These are phyloP conservation scores for Oscheius sp. DNA, from an alignment of 2,888 invertebrate species.

Conservation along the genomic window DNA sequence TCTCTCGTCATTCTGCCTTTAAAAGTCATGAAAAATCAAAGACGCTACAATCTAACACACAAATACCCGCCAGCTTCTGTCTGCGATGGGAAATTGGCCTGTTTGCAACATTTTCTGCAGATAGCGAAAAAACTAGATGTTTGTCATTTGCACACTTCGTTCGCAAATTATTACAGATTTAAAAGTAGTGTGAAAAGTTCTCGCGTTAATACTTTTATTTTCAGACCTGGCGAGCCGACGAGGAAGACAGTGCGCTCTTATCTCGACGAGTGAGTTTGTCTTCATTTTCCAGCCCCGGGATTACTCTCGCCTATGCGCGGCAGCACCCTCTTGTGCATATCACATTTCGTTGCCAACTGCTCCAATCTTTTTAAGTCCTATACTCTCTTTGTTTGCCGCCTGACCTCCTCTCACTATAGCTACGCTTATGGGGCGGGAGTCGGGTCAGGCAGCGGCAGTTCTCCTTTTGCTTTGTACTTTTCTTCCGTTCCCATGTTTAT, in stretches of 20 bases:
- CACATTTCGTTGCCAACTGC: constrained; percentile 34
- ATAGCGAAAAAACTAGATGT: no score
- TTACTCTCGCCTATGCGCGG: constrained; percentile 25
- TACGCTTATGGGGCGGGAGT: neutral
- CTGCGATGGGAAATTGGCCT: no score
- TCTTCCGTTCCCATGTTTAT: constrained; percentile 14
- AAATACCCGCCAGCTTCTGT: no score
- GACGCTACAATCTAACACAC: no score
- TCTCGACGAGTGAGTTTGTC: constrained; percentile 34
- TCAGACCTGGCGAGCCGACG: constrained; percentile 26
- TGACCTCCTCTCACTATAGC: constrained; percentile 3
- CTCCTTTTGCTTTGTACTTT: neutral
- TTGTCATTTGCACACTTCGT: no score
- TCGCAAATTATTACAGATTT: no score
- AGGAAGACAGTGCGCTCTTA: constrained; percentile 32
- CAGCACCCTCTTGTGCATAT: constrained; percentile 31
- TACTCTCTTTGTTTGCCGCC: constrained; percentile 22
- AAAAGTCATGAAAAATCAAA: no score
- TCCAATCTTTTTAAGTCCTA: constrained; percentile 29
- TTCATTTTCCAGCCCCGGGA: constrained; percentile 29
- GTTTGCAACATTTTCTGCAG: no score
- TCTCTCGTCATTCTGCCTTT: no score
- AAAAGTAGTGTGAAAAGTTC: no score
- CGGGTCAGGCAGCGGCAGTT: neutral
- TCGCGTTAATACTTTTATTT: constrained; percentile 3